These are phyloP conservation scores for Merops nubicus DNA, from an alignment of 2,113 vertebrate species.

Conservation along the genomic window DNA sequence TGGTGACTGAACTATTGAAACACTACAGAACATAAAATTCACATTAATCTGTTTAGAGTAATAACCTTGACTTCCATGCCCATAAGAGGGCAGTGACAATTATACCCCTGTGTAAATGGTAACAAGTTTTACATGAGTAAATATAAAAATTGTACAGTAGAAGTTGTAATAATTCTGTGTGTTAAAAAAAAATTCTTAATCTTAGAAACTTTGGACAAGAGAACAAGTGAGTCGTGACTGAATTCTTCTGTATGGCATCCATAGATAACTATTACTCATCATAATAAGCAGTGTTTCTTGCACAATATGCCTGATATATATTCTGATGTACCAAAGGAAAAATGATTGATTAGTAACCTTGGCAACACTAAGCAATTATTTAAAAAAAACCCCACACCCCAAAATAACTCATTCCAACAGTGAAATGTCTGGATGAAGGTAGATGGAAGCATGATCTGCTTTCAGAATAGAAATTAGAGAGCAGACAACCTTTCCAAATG, in stretches of 20 bases:
- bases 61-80: neutral
- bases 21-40: neutral
- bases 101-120: neutral
- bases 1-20: neutral
- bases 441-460: neutral
- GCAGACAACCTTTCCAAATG: constrained; percentile 44
- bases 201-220: neutral
- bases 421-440: constrained; percentile 28
- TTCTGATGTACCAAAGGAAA: neutral
- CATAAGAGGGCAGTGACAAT: neutral
- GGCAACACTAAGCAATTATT: neutral
- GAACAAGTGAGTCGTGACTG: neutral
- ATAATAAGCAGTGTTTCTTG: constrained; percentile 19
- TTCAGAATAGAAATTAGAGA: constrained; percentile 48
- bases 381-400: too few relatives aligned
- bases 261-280: neutral
- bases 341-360: constrained; percentile 39
- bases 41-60: neutral
- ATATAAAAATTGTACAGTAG: neutral
- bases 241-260: neutral
- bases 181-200: neutral
- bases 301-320: neutral
- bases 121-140: neutral
- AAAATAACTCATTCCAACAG: too few relatives aligned
- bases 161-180: neutral